Evolutionary conservation across 2,113 vertebrate species (phyloP).

Genomic region (Zingel zingel): DNA sequence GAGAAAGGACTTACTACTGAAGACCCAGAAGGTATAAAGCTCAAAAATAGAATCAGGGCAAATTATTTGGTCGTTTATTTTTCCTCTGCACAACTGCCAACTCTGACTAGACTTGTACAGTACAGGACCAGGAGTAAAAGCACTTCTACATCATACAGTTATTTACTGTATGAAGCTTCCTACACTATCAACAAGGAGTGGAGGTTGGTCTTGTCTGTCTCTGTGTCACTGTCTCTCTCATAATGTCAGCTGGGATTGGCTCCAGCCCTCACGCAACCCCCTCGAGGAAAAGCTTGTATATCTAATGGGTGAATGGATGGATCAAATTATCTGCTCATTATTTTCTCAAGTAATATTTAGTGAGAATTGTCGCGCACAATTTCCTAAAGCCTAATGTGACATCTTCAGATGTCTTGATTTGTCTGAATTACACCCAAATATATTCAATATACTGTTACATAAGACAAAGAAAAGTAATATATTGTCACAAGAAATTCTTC

Average conservation of each 20-base stretch:
- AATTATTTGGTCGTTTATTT: neutral
- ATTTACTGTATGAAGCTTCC: neutral
- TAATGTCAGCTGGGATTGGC: neutral
- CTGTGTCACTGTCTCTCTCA: neutral
- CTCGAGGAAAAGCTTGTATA: too few relatives aligned
- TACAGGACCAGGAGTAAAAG: neutral
- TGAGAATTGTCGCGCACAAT: too few relatives aligned
- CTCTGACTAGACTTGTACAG: slow-evolving; percentile 1
- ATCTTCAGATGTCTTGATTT: neutral
- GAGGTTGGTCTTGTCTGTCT: neutral
- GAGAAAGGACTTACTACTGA: slow-evolving; percentile 21
- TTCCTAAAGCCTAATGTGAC: neutral
- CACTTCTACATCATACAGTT: neutral
- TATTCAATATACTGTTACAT: neutral
- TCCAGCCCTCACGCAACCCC: neutral
- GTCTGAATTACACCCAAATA: neutral
- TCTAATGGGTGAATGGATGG: neutral
- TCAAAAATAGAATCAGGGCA: neutral
- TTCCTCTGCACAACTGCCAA: neutral
- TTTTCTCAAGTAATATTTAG: neutral
- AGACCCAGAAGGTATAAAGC: slow-evolving; percentile 21
- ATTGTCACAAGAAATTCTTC: neutral
- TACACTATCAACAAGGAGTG: neutral
- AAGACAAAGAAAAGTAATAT: neutral
- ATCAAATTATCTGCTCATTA: too few relatives aligned